These are phyloP conservation scores for Stictocephala bisonia DNA, from an alignment of 2,888 invertebrate genomes.

Conservation along the genomic window DNA sequence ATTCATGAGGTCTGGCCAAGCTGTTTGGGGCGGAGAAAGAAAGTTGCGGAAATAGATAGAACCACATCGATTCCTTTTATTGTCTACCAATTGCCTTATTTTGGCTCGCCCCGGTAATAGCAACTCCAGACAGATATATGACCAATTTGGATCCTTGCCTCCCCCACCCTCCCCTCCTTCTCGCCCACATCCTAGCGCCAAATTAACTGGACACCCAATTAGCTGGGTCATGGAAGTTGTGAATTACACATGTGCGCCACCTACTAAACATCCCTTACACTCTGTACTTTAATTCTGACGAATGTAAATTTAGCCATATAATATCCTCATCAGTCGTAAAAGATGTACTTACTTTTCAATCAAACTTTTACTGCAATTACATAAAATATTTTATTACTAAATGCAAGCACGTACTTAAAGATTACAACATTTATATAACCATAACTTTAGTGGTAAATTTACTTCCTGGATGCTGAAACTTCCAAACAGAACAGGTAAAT, in stretches of 20 bases:
- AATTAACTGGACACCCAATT: constrained; percentile 42
- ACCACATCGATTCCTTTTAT: constrained; percentile 49
- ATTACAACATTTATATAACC: too few species aligned
- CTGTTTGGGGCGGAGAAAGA: constrained; percentile 14
- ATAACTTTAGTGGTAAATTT: too few species aligned
- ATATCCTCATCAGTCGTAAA: background rate
- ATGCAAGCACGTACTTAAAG: too few species aligned
- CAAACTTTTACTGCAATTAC: background rate
- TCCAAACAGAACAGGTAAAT: too few species aligned
- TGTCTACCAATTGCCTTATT: constrained; percentile 57
- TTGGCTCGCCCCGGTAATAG: constrained; percentile 47
- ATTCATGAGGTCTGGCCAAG: constrained; percentile 34
- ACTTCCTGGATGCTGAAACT: too few species aligned
- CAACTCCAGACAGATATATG: constrained; percentile 40
- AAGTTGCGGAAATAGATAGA: constrained; percentile 43
- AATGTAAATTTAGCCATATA: background rate
- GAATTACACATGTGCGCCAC: too few species aligned
- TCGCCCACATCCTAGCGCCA: constrained; percentile 1
- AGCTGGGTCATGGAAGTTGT: constrained; percentile 1
- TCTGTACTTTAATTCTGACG: too few species aligned
- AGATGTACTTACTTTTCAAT: background rate
- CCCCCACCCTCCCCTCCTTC: background rate
- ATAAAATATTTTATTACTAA: too few species aligned
- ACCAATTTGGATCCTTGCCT: constrained; percentile 41
- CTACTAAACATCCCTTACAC: too few species aligned